A percentile compares a stretch with the other conserved stretches of the same genome.
Conservation (phyloP, 2,113 vertebrate species). For the Motacilla alba region DNA sequence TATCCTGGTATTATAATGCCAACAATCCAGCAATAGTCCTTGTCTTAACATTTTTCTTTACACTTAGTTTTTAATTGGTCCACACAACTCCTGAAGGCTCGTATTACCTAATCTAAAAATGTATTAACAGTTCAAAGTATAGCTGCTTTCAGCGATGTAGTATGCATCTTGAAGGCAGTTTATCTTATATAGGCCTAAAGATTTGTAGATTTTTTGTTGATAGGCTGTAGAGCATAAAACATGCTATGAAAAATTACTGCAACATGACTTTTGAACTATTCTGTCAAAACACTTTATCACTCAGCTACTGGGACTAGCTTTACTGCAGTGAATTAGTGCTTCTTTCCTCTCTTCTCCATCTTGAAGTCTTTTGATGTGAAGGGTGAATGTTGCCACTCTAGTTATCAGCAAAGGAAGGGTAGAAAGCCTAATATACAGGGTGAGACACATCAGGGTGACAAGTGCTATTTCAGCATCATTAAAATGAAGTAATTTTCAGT, state of each 20-base stretch:
- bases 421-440: background rate
- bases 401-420: background rate
- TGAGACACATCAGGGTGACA: background rate
- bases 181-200: constrained; percentile 29
- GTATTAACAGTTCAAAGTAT: constrained; percentile 28
- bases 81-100: constrained; percentile 8
- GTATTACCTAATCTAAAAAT: background rate
- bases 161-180: constrained; percentile 32
- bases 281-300: constrained; percentile 3
- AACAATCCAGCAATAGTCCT: background rate
- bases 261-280: background rate
- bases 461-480: background rate
- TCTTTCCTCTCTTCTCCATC: background rate
- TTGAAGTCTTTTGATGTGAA: background rate
- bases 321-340: background rate
- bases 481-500: background rate
- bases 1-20: background rate
- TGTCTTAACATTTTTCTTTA: background rate
- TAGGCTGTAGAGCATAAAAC: constrained; percentile 28
- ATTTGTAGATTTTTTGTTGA: constrained; percentile 20
- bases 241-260: constrained; percentile 26
- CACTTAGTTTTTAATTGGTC: constrained; percentile 11
- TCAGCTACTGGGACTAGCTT: background rate
- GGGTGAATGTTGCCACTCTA: background rate
- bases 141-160: background rate